Conservation (phyloP, 2,888 invertebrate species). For the Metalampra italica region DNA sequence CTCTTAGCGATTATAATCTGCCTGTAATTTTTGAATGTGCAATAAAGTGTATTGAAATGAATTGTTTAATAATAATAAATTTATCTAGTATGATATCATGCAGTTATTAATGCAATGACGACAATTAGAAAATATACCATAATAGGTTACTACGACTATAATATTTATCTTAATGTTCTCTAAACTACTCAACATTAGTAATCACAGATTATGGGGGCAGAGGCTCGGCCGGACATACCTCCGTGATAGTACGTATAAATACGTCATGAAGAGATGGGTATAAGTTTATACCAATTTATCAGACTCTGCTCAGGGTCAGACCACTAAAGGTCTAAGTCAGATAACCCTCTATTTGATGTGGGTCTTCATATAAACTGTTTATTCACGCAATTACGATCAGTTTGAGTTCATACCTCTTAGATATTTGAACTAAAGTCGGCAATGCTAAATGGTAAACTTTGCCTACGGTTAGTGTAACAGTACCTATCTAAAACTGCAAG, state of each 20-base stretch:
- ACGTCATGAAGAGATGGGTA: constrained; percentile 28
- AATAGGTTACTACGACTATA: too few relatives aligned
- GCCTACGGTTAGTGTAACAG: constrained; percentile 35
- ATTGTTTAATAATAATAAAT: too few relatives aligned
- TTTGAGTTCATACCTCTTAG: constrained; percentile 37
- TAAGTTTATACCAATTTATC: constrained; percentile 22
- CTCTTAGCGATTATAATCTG: too few relatives aligned
- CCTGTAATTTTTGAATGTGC: too few relatives aligned
- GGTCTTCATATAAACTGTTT: constrained; percentile 53
- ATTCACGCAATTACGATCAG: constrained; percentile 42
- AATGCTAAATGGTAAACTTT: constrained; percentile 36
- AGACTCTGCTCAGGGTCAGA: constrained; percentile 28
- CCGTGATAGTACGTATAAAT: constrained; percentile 6
- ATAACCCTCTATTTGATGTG: constrained; percentile 42
- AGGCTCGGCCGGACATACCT: constrained; percentile 36
- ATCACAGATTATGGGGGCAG: constrained; percentile 18
- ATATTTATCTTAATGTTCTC: too few relatives aligned
- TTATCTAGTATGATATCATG: too few relatives aligned
- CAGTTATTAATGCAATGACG: too few relatives aligned
- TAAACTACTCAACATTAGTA: too few relatives aligned
- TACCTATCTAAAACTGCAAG: constrained; percentile 4
- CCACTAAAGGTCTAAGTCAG: constrained; percentile 46
- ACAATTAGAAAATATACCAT: too few relatives aligned
- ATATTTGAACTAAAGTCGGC: constrained; percentile 7
- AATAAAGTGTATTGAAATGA: too few relatives aligned